Evolutionary conservation across 2,888 invertebrate species (phyloP).

Genomic region (Ectobius pallidus): DNA sequence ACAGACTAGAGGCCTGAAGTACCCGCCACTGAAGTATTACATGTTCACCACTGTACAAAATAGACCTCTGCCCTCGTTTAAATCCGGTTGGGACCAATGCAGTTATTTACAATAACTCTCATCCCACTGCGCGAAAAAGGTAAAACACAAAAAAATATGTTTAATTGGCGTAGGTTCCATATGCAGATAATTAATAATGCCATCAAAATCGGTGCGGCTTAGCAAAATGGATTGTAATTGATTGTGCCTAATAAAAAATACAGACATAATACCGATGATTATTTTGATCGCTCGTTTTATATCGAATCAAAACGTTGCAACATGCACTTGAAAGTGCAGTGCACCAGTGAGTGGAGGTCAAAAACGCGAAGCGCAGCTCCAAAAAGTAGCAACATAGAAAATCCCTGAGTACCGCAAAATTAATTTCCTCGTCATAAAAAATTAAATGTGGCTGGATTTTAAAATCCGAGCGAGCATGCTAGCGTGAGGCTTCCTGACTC

Average conservation of each 20-base stretch:
- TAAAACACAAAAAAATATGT: constrained; percentile 7
- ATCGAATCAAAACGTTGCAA: neutral
- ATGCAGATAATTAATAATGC: constrained; percentile 27
- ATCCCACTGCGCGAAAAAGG: neutral
- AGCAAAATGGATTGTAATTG: constrained; percentile 25
- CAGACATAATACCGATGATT: constrained; percentile 16
- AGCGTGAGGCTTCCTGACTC: constrained; percentile 23
- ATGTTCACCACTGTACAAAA: neutral
- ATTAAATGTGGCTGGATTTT: constrained; percentile 42
- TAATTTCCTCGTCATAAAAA: constrained; percentile 44
- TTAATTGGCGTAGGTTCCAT: constrained; percentile 20
- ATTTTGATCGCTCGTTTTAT: constrained; percentile 10
- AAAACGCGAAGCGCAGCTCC: constrained; percentile 4
- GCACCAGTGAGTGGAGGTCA: constrained; percentile 5
- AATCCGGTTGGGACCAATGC: constrained; percentile 4
- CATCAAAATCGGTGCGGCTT: constrained; percentile 20
- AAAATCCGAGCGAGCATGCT: constrained; percentile 32
- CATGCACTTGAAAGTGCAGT: no score
- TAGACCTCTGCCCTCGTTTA: neutral
- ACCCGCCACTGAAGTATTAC: constrained; percentile 3
- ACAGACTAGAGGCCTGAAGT: no score
- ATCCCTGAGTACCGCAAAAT: constrained; percentile 39
- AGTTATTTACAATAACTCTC: constrained; percentile 2
- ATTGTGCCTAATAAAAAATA: constrained; percentile 25
- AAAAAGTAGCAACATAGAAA: constrained; percentile 33